phyloP scores from a whole-genome alignment of 2,797 vertebrate genomes.

The Amazona finschi region DNA sequence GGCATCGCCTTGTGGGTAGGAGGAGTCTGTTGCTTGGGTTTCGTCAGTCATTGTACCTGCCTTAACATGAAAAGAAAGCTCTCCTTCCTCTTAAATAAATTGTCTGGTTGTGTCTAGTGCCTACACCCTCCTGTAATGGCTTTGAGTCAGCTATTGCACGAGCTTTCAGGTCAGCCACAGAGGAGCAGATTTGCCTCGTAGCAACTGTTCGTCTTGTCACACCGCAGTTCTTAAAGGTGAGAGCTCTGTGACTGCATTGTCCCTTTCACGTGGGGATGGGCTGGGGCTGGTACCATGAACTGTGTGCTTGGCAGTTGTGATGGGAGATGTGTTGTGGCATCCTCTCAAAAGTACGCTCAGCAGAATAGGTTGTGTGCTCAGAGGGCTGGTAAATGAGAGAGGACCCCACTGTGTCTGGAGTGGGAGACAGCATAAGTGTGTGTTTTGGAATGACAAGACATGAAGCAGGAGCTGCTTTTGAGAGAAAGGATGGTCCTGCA shows the following conservation, averaged over 20 bases:
- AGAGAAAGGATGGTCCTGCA: neutral
- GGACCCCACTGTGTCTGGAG: fast-evolving
- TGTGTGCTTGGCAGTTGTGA: fast-evolving
- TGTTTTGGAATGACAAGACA: fast-evolving
- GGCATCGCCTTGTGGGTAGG: neutral
- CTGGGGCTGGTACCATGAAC: fast-evolving
- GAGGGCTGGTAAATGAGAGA: neutral
- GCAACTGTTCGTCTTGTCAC: slow-evolving; percentile 88
- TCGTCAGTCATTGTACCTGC: neutral
- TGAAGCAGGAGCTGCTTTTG: neutral
- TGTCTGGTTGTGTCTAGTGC: slow-evolving; percentile 77
- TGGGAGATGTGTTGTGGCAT: neutral
- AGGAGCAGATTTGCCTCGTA: slow-evolving; percentile 90
- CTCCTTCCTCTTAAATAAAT: slow-evolving; percentile 39
- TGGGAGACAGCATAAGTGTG: fast-evolving
- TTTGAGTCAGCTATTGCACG: slow-evolving; percentile 80
- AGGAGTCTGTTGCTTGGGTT: neutral
- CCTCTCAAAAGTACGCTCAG: neutral
- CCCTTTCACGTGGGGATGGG: fast-evolving
- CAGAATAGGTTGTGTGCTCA: neutral
- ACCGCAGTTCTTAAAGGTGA: slow-evolving; percentile 86
- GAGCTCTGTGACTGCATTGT: neutral
- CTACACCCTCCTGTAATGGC: slow-evolving; percentile 85
- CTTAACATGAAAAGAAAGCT: neutral
- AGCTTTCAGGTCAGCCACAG: slow-evolving; percentile 83